Base-by-base conservation (phyloP, 2,797 vertebrate species). In the Danionella dracula region DNA sequence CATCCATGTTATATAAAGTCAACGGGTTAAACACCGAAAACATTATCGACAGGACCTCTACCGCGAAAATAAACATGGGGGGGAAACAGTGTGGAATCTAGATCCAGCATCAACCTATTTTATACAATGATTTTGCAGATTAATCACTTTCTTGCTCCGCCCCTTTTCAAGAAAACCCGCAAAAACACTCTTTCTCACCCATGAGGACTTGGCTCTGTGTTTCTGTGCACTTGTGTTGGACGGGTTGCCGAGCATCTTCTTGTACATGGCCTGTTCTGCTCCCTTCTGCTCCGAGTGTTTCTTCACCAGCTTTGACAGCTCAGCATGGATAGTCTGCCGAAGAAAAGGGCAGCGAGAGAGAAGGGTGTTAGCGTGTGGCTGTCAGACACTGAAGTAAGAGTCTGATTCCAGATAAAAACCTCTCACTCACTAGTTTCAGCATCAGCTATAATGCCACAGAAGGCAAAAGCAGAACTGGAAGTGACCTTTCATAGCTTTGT, bases 221-320 rank as follows among this genome's bases (percentile, higher is more conserved):
- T 84, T 83, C 71, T 79, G 79, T 20, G 49, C 42, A 40, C 56
- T 37, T 62, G 67, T 61, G 13, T 68, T 76, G 0, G 73, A 48
- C 8, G 86, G 87, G 70, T 94, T 97, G 15, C 96, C 96, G 1
- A 99, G 85, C 96, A 99, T 99, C 85, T 99, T 99, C 79, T 94
- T 95, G 80, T 97, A 99, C 89, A 99, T 91, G 69, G 93, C 95
- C 0, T 95, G 95, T 82, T 99, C 96, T 1, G 91, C 85, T 7
- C 86, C 94, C 76, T 85, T 90, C 86, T 97, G 94, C 56, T 97
- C 93, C 0, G 90, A 90, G 0, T 94, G 88, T 73, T 96, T 98
- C 88, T 95, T 98, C 78, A 94, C 91, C 80, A 97, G 85, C 84
- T 96, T 97, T 0, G 95, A 97, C 27, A 99, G 93, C 83, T 99